Evolutionary conservation across 2,797 vertebrate genomes (phyloP).

Genomic region (Novumbra hubbsi): DNA sequence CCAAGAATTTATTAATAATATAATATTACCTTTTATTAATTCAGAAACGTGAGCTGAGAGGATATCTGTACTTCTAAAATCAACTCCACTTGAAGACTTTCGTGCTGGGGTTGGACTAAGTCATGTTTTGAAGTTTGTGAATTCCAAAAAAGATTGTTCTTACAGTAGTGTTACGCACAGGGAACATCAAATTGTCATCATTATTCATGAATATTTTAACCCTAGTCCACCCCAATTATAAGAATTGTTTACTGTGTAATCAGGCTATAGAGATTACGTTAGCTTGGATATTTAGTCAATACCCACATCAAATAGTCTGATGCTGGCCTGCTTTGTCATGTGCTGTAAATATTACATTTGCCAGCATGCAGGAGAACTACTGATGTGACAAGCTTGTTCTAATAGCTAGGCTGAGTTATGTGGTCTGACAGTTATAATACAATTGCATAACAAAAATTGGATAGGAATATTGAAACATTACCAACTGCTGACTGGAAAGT

Average conservation of each 20-base stretch:
- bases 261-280: not conserved
- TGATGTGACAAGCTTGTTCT: constrained; percentile 38
- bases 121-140: not conserved
- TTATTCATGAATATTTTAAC: too few relatives aligned
- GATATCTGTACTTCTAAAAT: not conserved
- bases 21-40: not conserved
- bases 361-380: constrained; percentile 20
- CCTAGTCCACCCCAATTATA: too few relatives aligned
- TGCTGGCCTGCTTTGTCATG: constrained; percentile 58
- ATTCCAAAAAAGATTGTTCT: not conserved
- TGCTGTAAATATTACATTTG: constrained; percentile 28
- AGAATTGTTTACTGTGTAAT: too few relatives aligned
- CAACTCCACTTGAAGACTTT: not conserved
- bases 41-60: not conserved
- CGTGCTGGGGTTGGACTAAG: not conserved
- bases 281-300: not conserved
- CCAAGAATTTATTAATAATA: too few relatives aligned
- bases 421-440: constrained; percentile 47
- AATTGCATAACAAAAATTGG: constrained; percentile 25
- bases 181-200: not conserved
- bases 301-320: constrained; percentile 57
- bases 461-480: not conserved
- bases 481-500: too few relatives aligned
- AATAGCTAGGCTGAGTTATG: constrained; percentile 41
- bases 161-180: not conserved